phyloP scores from a whole-genome alignment of 2,113 vertebrate genomes.

The Pimephales promelas region DNA sequence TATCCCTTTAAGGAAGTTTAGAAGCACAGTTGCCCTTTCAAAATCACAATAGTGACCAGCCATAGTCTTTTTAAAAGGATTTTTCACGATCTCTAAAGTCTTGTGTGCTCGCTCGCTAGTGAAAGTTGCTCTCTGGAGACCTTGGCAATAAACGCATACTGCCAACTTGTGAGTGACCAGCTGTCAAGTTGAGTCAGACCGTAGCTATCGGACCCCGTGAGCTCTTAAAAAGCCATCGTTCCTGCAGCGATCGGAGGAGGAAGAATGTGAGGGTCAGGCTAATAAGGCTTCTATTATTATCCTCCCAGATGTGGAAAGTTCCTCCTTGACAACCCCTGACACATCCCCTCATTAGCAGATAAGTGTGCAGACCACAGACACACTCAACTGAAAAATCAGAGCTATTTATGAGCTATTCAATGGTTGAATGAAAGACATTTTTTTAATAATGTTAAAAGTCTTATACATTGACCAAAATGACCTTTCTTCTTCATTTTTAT shows the following conservation, averaged over 20 bases:
- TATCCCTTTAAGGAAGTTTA: no score
- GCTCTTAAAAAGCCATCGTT: slow-evolving; percentile 6
- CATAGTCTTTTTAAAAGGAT: background rate
- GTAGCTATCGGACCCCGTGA: slow-evolving; percentile 3
- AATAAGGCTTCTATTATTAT: slow-evolving; percentile 59
- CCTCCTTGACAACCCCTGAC: slow-evolving; percentile 60
- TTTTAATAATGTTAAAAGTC: background rate
- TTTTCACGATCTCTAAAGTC: background rate
- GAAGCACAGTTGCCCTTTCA: background rate
- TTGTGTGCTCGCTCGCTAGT: background rate
- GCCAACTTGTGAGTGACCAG: slow-evolving; percentile 25
- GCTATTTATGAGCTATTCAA: background rate
- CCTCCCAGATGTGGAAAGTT: slow-evolving; percentile 54
- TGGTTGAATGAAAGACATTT: background rate
- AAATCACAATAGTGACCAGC: background rate
- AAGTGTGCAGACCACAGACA: slow-evolving; percentile 35
- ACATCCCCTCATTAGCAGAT: slow-evolving; percentile 62
- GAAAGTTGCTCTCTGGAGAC: slow-evolving; percentile 23
- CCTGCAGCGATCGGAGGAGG: slow-evolving; percentile 35
- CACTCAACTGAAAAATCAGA: background rate
- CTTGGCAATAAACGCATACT: slow-evolving; percentile 14
- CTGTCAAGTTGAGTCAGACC: slow-evolving; percentile 21
- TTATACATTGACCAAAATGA: background rate
- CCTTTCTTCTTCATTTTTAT: background rate
- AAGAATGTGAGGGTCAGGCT: slow-evolving; percentile 52